Evolutionary conservation across 1,140 invertebrate species (phyloP).

Genomic region (Sipha flava): DNA sequence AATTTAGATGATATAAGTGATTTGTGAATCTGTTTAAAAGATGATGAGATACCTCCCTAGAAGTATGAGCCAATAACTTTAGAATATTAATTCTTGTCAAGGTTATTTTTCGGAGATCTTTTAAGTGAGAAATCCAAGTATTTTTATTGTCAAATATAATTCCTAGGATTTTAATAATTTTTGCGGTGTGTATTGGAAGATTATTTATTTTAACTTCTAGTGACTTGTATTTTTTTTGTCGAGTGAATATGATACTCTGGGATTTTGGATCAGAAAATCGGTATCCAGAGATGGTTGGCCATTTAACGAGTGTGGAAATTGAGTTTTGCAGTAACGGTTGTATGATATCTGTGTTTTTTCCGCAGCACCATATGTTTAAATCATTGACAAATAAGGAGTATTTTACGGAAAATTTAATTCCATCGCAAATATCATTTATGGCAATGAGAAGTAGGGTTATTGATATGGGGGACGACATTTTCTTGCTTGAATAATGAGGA

Average conservation of each 20-base stretch:
- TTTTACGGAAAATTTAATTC: neutral
- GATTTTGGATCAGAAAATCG: neutral
- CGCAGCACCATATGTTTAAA: neutral
- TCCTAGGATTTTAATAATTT: slow-evolving; percentile 31
- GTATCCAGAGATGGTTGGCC: neutral
- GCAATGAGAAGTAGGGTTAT: neutral
- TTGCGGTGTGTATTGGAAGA: neutral
- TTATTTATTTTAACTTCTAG: neutral
- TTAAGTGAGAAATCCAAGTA: neutral
- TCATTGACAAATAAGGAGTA: neutral
- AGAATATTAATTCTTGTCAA: neutral
- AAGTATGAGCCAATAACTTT: neutral
- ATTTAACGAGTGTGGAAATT: neutral
- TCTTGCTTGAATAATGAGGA: neutral
- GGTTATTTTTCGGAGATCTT: neutral
- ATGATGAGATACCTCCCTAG: neutral
- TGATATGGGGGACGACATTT: neutral
- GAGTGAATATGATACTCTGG: neutral
- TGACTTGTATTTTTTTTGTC: neutral
- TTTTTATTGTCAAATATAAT: neutral
- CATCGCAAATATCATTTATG: neutral
- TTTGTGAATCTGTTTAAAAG: neutral
- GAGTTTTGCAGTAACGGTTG: neutral
- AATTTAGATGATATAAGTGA: neutral
- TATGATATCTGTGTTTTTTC: neutral